Evolutionary conservation across 2,888 invertebrate genomes (phyloP).

Genomic region (Metalampra italica): DNA sequence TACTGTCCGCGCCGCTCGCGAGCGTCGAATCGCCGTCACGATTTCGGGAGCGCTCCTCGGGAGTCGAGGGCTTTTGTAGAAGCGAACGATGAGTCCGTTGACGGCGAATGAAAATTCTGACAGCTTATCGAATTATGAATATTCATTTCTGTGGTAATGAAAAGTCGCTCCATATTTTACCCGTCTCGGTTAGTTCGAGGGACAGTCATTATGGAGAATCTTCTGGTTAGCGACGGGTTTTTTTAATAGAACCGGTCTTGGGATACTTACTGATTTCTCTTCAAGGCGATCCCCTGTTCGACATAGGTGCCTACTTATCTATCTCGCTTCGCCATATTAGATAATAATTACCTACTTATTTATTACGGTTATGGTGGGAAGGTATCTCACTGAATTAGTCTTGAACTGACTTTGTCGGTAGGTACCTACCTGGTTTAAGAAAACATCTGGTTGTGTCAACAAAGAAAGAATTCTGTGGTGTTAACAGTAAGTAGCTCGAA

Average conservation of each 20-base stretch:
- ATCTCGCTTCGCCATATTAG: no score
- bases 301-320: no score
- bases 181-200: conserved; percentile 32
- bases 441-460: no score
- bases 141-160: conserved; percentile 55
- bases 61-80: conserved; percentile 13
- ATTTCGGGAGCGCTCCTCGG: conserved; percentile 61
- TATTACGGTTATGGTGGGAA: no score
- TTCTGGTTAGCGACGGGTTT: conserved; percentile 5
- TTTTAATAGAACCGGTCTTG: background rate
- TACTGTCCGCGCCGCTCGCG: conserved; percentile 57
- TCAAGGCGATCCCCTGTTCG: no score
- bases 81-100: conserved; percentile 4
- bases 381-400: no score
- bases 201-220: background rate
- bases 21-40: conserved; percentile 64
- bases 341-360: no score
- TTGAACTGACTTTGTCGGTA: no score
- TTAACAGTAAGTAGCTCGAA: no score
- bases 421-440: no score
- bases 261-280: background rate
- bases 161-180: conserved; percentile 52
- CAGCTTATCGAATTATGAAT: conserved; percentile 42
- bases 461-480: no score
- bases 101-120: conserved; percentile 33